Base-by-base conservation (phyloP, 2,113 vertebrate species). In the Anas platyrhynchos region DNA sequence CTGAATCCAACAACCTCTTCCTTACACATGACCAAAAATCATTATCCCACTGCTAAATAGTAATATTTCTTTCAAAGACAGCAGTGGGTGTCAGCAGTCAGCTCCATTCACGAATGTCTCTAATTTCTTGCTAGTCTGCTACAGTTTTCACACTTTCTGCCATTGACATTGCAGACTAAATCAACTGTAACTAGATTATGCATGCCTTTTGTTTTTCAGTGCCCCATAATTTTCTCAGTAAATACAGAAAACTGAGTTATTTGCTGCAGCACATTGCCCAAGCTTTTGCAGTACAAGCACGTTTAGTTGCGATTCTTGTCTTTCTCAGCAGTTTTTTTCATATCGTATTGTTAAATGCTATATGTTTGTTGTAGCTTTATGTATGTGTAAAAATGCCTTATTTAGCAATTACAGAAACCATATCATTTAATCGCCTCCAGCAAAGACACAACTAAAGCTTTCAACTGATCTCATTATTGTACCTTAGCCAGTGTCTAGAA, bases 161-260 rank as follows among this genome's bases (percentile, higher is more conserved):
- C 56, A 25, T 4, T 76, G 82, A 97, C 74, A 71, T 85, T 94
- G 61, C 78, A 93, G 63, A 93, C 34, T 43, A 94, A 97, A 78
- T 94, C 81, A 96, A 31, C 48, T 93, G n/a, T 95, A 91, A 96
- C 72, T 62, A 55, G 65, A 93, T 97, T 96, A 92, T 94, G 41
- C 71, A 86, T 92, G 77, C 63, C 23, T 97, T 91, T 93, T 95
- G 84, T 62, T 95, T 94, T 95, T 97, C 65, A 80, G 71, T 94
- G 97, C 71, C 77, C 29, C 88, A 46, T 83, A 83, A 95, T 95
- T 97, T 97, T 95, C 59, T 97, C 65, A 81, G 69, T 82, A 97
- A 96, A 92, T 88, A 83, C 69, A 95, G 73, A 96, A 97, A 95
- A 31, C n/a, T 61, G 32, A 75, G 36, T 66, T 96, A 55, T 87